Base-by-base conservation (phyloP, 2,888 invertebrate genomes). In the Spodoptera picta region DNA sequence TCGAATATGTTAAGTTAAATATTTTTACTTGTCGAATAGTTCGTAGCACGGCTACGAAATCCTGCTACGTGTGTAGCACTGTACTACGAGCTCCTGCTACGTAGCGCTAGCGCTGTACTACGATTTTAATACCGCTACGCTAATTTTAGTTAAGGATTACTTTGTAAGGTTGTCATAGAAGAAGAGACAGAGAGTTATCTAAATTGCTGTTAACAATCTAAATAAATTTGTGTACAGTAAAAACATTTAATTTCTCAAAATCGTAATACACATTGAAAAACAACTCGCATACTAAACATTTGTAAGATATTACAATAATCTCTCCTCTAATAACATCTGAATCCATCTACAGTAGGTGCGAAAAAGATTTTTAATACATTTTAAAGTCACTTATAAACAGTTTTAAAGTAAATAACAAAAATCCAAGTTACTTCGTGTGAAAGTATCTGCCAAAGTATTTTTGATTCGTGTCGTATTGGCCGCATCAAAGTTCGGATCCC, bases 401-500 rank as follows among this genome's bases (percentile, higher is more conserved):
- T 27, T 27, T 27, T 27, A 27, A 27, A 27, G 3, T 27, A 0
- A 27, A 27, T 27, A 27, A 27, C 27, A 27, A 27, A 27, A 27
- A 27, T 6, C 23, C 12, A 53, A 50, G 9, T 46, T 53, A 42
- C 12, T 12, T 44, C 4, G 3, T 2, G 9, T 24, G 7, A 41
- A 59, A 54, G 50, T 59, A 55, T 48, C 52, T n/a, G 24, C 6
- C 42, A 19, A 69, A 66, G 54, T 65, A 49, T 59, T 59, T 66
- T 61, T 57, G 50, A 74, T 77, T 24, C 86, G 86, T 88, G 87
- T 75, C 73, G 60, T 80, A 87, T 87, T 88, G 73, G 84, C 87
- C 27, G 66, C 44, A 64, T 75, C 75, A 56, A 36, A 31, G 23
- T 45, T 43, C 50, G 31, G 46, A 3, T 54, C 62, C 47, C 59